Evolutionary conservation across 2,888 invertebrate species (phyloP).

Genomic region (Spatulosminthurus flaviceps): DNA sequence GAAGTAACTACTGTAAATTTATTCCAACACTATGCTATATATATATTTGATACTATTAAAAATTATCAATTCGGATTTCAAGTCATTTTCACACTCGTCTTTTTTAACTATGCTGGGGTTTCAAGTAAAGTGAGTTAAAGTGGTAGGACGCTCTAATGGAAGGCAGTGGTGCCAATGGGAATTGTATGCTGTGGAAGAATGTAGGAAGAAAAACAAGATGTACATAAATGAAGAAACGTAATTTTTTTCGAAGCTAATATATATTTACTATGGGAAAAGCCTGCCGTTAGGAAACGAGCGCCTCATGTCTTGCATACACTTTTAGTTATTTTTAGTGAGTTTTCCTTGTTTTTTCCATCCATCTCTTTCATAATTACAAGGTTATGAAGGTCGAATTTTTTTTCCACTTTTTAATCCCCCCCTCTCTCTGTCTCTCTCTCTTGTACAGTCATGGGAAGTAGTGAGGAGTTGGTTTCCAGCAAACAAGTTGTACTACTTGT

Average conservation of each 20-base stretch:
- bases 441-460: too few species aligned
- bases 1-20: too few species aligned
- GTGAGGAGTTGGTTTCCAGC: not conserved
- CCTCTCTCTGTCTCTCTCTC: too few species aligned
- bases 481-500: not conserved
- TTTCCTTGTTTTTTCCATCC: slow-evolving; percentile 18
- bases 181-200: not conserved
- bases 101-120: too few species aligned
- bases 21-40: too few species aligned
- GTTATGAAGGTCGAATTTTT: slow-evolving; percentile 14
- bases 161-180: not conserved
- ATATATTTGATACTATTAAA: too few species aligned
- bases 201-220: not conserved
- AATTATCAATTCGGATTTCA: too few species aligned
- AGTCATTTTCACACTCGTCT: too few species aligned
- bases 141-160: too few species aligned
- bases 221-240: not conserved
- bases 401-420: not conserved
- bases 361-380: slow-evolving; percentile 17
- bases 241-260: not conserved
- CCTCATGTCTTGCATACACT: too few species aligned
- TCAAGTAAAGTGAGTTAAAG: too few species aligned
- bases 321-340: not conserved
- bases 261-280: not conserved
- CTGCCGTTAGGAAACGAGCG: not conserved